Evolutionary conservation across 2,113 vertebrate genomes (phyloP), one percentile per base, ranked within the genome.

Genomic region (Pao palembangensis): DNA sequence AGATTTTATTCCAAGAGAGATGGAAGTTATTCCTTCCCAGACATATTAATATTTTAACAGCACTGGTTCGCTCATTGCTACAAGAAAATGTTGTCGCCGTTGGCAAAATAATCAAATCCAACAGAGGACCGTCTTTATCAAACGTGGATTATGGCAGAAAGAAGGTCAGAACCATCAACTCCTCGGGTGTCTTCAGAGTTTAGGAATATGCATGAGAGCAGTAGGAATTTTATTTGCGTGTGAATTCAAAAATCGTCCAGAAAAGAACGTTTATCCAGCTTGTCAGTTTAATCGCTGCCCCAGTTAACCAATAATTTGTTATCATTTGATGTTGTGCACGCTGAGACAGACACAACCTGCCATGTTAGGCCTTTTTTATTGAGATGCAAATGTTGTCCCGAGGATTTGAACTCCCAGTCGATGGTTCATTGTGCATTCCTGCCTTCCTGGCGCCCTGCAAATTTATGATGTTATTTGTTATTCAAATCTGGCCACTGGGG

Each of bases 21-120:
- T 59, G 55, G 57, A 73, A 59, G 67, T 69, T 59, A 46, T 41
- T 66, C 66, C 51, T 67, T 72, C 64, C 64, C 58, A 53, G 69
- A 63, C 52, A 73, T 55, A 63, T 88, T 46, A 63, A 86, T 83
- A 85, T 88, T 87, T 88, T 59, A 90, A 81, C 43, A 56, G 42
- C 17, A 55, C 23, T 64, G 54, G 20, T 54, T 69, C 19, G 10
- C 55, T 78, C 55, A 28, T 61, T 67, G 67, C 71, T 69, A 17
- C 51, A 69, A 83, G 77, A 75, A 78, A 76, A 73, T 67, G 69
- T 69, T 79, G 71, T 76, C 60, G 77, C 80, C 73, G 18, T 62
- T 51, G 74, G 69, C 48, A 34, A 66, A 71, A 56, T 53, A 34
- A 59, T 75, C 54, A 57, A 44, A 70, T 65, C 52, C 62, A 58